These are phyloP conservation scores for Halcyon senegalensis DNA, from an alignment of 2,113 vertebrate species.

Conservation along the genomic window DNA sequence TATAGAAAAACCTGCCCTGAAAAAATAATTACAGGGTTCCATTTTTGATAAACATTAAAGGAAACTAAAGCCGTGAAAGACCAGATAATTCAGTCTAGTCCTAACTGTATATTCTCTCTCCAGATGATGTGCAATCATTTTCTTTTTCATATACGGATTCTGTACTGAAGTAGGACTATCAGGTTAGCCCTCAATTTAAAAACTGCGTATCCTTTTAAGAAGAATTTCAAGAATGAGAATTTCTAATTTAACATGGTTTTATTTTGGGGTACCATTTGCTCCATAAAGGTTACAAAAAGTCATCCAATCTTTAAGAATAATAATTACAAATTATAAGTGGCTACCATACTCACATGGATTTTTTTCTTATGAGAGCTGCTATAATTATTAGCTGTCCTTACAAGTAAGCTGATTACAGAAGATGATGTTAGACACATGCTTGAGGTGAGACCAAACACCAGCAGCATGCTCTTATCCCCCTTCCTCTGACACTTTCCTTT, in stretches of 20 bases:
- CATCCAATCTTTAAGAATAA: not conserved
- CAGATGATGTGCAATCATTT: not conserved
- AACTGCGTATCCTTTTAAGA: not conserved
- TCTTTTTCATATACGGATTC: not conserved
- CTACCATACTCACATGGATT: not conserved
- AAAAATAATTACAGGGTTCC: not conserved
- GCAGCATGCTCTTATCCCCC: not conserved
- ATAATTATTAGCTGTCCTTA: not conserved
- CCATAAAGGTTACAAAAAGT: not conserved
- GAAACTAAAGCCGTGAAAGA: not conserved
- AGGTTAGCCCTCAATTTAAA: not conserved
- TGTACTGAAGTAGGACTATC: not conserved
- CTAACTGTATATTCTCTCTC: not conserved
- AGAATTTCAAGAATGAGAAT: not conserved
- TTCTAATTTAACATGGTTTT: not conserved
- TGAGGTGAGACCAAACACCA: not conserved
- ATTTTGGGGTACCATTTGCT: not conserved
- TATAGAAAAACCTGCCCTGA: not conserved
- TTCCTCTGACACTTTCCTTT: not conserved
- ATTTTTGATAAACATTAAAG: not conserved
- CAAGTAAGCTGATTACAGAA: not conserved
- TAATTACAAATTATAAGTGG: not conserved
- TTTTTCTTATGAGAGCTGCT: not conserved
- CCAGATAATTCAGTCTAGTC: not conserved
- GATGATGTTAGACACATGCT: not conserved